Percentiles rank a stretch among this genome's conserved stretches.
These are phyloP conservation scores for Meganola albula DNA, from an alignment of 2,888 invertebrate genomes.

Conservation along the genomic window DNA sequence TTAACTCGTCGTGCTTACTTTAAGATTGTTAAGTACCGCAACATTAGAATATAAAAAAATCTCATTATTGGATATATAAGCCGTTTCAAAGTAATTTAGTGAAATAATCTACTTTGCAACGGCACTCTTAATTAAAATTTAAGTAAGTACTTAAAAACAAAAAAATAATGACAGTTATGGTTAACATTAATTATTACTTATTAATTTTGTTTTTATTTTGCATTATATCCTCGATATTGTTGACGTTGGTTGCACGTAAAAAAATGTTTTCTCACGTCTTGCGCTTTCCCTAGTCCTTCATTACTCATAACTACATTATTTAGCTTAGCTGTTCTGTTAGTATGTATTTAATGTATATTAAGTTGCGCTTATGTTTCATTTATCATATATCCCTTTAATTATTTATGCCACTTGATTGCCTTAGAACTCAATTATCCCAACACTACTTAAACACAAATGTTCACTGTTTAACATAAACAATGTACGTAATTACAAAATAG, in stretches of 20 bases:
- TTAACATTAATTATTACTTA: no score
- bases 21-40: no score
- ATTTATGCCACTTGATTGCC: constrained; percentile 28
- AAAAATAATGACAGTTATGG: no score
- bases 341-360: constrained; percentile 31
- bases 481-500: constrained; percentile 29
- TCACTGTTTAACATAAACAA: constrained; percentile 21
- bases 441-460: constrained; percentile 21
- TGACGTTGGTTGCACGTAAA: constrained; percentile 15
- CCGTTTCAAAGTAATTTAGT: no score
- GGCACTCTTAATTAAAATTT: no score
- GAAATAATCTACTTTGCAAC: no score
- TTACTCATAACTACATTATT: constrained; percentile 31
- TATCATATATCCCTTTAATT: constrained; percentile 33
- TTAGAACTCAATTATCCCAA: constrained; percentile 19
- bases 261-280: constrained; percentile 33
- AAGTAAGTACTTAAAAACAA: no score
- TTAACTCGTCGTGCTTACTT: no score
- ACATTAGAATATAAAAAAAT: no score
- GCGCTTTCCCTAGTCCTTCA: constrained; percentile 32
- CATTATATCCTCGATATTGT: no score
- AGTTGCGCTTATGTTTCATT: constrained; percentile 35
- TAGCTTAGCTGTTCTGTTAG: constrained; percentile 27
- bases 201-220: no score
- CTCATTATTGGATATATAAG: no score